phyloP scores from a whole-genome alignment of 2,113 vertebrate species.

The Dromaius novaehollandiae region DNA sequence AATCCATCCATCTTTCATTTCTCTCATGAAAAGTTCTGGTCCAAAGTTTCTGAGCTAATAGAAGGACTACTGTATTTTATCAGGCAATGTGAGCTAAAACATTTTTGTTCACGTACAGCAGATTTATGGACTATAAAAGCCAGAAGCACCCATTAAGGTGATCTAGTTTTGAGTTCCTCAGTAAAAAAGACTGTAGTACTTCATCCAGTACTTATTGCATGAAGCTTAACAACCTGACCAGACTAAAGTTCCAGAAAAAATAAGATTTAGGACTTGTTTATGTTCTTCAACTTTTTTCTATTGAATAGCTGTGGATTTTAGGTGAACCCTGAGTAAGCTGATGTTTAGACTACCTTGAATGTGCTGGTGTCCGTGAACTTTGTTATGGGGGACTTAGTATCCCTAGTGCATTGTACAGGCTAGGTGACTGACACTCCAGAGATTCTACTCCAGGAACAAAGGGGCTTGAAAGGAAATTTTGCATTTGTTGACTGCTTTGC shows the following conservation, averaged over 20 bases:
- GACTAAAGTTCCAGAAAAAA: not conserved
- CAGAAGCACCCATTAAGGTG: slow-evolving; percentile 32
- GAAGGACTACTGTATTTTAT: slow-evolving; percentile 9
- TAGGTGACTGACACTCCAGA: not conserved
- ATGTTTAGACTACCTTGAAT: not conserved
- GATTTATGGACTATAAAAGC: slow-evolving; percentile 50
- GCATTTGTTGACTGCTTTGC: not conserved
- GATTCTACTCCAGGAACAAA: not conserved
- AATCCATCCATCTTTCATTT: slow-evolving; percentile 5
- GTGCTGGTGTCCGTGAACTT: not conserved
- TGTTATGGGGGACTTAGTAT: not conserved
- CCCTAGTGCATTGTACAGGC: not conserved
- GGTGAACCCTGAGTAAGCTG: not conserved
- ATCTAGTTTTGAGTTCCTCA: slow-evolving; percentile 17
- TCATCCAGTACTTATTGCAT: not conserved
- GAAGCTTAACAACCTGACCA: not conserved
- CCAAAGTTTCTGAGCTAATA: not conserved
- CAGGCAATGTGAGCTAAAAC: not conserved
- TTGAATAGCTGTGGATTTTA: not conserved
- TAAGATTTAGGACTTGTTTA: accelerated
- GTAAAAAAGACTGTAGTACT: not conserved
- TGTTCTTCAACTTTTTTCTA: not conserved
- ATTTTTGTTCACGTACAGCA: slow-evolving; percentile 6
- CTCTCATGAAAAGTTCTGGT: not conserved
- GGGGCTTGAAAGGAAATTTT: not conserved